Evolutionary conservation across 2,113 vertebrate species (phyloP).

Genomic region (Microcebus ravelobensis): DNA sequence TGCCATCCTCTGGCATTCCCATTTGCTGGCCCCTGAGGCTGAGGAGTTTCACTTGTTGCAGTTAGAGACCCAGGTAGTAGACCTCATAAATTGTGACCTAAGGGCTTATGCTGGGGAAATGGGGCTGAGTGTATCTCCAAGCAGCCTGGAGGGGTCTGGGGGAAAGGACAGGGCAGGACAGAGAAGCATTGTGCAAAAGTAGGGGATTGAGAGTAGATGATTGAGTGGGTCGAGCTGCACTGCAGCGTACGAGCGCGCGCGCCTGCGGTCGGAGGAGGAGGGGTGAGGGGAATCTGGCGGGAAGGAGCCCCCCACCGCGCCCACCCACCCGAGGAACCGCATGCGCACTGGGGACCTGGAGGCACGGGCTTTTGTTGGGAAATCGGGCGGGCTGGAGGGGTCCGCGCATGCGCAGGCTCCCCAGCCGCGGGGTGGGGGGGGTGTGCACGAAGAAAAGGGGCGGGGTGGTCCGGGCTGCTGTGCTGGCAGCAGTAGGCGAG

Average conservation of each 20-base stretch:
- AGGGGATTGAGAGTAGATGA: background rate
- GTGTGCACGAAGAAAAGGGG: slow-evolving; percentile 62
- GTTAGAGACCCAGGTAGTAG: background rate
- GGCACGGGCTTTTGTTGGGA: slow-evolving; percentile 66
- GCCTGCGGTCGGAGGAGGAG: background rate
- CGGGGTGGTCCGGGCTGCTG: slow-evolving; percentile 69
- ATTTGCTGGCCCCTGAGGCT: background rate
- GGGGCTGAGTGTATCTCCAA: background rate
- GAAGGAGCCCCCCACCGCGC: background rate
- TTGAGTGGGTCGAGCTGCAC: background rate
- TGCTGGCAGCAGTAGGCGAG: slow-evolving; percentile 73
- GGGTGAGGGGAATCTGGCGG: background rate
- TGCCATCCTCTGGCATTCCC: background rate
- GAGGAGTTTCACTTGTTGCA: background rate
- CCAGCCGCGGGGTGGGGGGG: background rate
- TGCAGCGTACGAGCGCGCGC: background rate
- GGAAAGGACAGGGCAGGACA: background rate
- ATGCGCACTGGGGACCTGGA: slow-evolving; percentile 60
- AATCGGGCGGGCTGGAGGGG: slow-evolving; percentile 13
- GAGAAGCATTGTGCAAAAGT: background rate
- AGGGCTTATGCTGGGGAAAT: background rate
- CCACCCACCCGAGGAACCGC: slow-evolving; percentile 17
- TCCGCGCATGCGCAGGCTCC: slow-evolving; percentile 61
- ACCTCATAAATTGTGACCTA: background rate
- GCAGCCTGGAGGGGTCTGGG: background rate